Evolutionary conservation across 2,888 invertebrate species (phyloP).

Genomic region (Escarpia spicata): DNA sequence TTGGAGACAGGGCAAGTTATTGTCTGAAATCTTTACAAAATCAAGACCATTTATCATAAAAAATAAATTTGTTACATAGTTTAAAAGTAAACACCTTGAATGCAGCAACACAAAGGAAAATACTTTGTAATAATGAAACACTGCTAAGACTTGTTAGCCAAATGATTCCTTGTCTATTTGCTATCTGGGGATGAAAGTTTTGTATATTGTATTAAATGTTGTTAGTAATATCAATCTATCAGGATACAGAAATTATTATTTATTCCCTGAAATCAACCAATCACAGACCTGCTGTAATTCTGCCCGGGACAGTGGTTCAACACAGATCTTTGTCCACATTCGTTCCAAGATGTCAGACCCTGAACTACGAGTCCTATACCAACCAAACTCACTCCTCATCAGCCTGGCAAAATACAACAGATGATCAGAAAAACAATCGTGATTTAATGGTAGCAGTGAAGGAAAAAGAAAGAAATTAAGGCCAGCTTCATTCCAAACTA

Average conservation of each 20-base stretch:
- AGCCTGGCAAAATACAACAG: neutral
- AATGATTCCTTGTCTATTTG: neutral
- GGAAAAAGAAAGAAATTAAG: neutral
- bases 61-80: no score
- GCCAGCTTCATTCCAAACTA: no score
- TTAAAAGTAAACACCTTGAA: no score
- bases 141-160: neutral
- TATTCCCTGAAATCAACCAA: neutral
- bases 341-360: constrained; percentile 76
- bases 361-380: neutral
- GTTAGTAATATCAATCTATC: neutral
- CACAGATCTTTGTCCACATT: constrained; percentile 82
- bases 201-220: neutral
- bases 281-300: constrained; percentile 78
- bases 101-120: no score
- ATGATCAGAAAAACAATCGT: neutral
- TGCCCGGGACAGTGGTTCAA: constrained; percentile 79
- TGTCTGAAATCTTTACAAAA: no score
- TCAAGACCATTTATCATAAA: no score
- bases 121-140: neutral
- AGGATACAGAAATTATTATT: neutral
- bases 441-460: neutral
- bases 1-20: no score
- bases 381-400: constrained; percentile 8
- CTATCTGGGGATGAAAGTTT: neutral